Base-by-base conservation (phyloP, 2,888 invertebrate genomes). In the Urechis unicinctus region DNA sequence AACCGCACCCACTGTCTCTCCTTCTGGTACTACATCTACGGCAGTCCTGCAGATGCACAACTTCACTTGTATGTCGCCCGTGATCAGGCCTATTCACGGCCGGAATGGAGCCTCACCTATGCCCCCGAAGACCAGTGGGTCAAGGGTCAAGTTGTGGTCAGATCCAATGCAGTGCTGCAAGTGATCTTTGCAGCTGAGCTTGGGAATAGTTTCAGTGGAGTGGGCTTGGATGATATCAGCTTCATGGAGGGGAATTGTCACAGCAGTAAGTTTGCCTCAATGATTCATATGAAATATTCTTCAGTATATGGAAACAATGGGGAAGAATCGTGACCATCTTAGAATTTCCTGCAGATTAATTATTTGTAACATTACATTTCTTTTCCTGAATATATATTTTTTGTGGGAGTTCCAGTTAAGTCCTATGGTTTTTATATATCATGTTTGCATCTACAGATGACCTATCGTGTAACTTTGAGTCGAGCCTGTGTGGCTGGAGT, bases 11-110 rank as follows among this genome's bases (percentile, higher is more conserved):
- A 58, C 57, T 65, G 65, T 43, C 55, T 65, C 51, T 30, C 53
- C 21, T 65, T 65, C 61, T 65, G 65, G 65, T 65, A 62, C 55
- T 58, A 55, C 53, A 30, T 62, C 28, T 64, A 60, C 44, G 59
- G 61, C 6, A 29, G 57, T 25, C 58, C 59, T 3, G 52, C 52
- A 2, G 50, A 55, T 3, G 58, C 61, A 28, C 26, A 47, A 9
- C 58, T 65, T 29, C 17, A 52, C 1, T 61, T 59, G 28, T 65
- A 59, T 54, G 29, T 64, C 13, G 53, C 48, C n/a, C 53, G 58
- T 3, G 61, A 61, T 25, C 61, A 61, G 48, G 59, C 58, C 9
- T 61, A 59, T 52, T 54, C 48, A 9, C 31, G 56, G 21, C 62
- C 65, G 1, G 65, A 64, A 49, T 65, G 65, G 65, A 57, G 55